phyloP scores from a whole-genome alignment of 2,113 vertebrate genomes.

The Numida meleagris region DNA sequence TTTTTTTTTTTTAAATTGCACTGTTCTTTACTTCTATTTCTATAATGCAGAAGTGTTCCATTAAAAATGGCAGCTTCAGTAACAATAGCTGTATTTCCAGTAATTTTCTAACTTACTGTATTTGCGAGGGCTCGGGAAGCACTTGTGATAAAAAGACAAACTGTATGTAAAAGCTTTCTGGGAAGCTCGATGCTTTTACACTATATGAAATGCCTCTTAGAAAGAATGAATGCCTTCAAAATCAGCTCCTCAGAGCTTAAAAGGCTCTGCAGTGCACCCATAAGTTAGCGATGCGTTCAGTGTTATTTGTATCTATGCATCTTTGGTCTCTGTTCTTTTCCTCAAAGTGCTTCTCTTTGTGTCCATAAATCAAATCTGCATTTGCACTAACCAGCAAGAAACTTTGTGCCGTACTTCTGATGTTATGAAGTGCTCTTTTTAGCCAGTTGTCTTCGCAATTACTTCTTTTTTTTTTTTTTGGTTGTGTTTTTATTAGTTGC shows the following conservation, averaged over 20 bases:
- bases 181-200: not conserved
- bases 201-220: constrained; percentile 28
- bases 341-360: not conserved
- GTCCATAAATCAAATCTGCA: not conserved
- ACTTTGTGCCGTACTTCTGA: not conserved
- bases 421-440: not conserved
- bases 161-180: constrained; percentile 22
- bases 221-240: not conserved
- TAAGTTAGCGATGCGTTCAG: not conserved
- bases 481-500: constrained; percentile 3
- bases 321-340: not conserved
- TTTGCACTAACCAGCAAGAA: not conserved
- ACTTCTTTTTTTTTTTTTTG: not conserved
- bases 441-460: constrained; percentile 1
- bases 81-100: not conserved
- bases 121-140: not conserved
- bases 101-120: not conserved
- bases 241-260: not conserved
- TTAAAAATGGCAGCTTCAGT: not conserved
- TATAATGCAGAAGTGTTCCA: not conserved
- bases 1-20: not conserved
- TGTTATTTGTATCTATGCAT: not conserved
- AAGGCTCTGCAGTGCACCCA: not conserved
- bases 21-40: not conserved
- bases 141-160: not conserved